Evolutionary conservation across 2,888 invertebrate genomes (phyloP), one percentile per base, ranked within the genome.

Genomic region (Drosophila basisetae): DNA sequence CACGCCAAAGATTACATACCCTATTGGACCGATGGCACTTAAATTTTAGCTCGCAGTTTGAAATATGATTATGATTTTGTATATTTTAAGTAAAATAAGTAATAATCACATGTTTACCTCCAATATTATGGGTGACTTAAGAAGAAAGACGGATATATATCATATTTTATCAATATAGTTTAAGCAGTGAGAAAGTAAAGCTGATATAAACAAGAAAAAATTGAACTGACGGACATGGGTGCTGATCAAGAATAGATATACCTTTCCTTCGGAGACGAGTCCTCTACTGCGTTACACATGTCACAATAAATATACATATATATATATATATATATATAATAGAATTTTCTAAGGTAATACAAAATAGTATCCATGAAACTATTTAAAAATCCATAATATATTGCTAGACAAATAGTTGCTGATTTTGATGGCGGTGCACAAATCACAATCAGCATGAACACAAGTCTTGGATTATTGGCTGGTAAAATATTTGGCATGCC

Each of bases 401-500:
- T 63, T 41, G 13, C 41, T n/a, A 41, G 13, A 6, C n/a, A 39
- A 49, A 41, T 18, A 68, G 37, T 49, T 49, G 55, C 13, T 2
- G 16, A n/a, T 16, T 13, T 22, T 35, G 9, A 47, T 13, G 31
- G 16, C n/a, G 1, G 13, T 30, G 25, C 37, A 22, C 47, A 54
- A 28, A 55, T 31, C 68, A 28, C 22, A 22, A 22, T 54, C 37
- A 18, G 2, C 30, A 35, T 49, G 49, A n/a, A n/a, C 35, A 43
- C 43, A 25, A 28, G 53, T 53, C 66, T 67, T 52, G 73, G 77
- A 77, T 79, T 73, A 81, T 80, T 81, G 81, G 70, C 67, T 73
- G 81, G 53, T 70, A 56, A 81, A 73, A 73, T 78, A 82, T 81
- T 78, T 75, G 73, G 73, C 78, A 71, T 39, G 55, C 56, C 68